Base-by-base conservation (phyloP, 2,888 invertebrate species). In the Thymelicus acteon region DNA sequence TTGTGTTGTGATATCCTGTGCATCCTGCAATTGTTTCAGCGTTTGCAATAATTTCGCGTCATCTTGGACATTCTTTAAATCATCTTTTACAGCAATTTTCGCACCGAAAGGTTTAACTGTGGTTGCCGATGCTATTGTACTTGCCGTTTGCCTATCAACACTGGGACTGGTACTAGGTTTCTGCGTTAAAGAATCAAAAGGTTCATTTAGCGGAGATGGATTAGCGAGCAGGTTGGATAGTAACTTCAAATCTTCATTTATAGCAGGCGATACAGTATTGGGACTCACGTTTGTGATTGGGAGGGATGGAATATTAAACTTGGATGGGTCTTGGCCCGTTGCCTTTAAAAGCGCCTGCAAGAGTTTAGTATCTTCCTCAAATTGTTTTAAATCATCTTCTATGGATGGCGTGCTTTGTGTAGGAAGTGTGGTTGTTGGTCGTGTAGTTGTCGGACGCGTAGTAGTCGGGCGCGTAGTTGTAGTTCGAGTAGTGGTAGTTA, bases 41-140 rank as follows among this genome's bases (percentile, higher is more conserved):
- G 93, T 94, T 88, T 94, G 85, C 85, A 93, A 83, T 82, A 93
- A 84, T 80, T 90, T 86, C 48, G 85, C 87, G 79, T 94, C 93
- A 78, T 93, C 90, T 80, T 91, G 87, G 49, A 86, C 83, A 80
- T 79, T 92, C 77, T 84, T 88, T 62, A 90, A 79, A 75, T 89
- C 83, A 77, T 92, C 90, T 79, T 86, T 88, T 73, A 90, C 88
- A 78, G 83, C 89, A 80, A 88, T 90, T 87, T 85, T 92, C 75
- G 88, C 88, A 76, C 90, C 91, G 68, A 84, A 90, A 72, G 91
- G 86, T 75, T 85, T 87, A 49, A 83, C 78, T 54, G 86, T 84
- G 3, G 83, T 79, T 57, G 85, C 75, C 64, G 80, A 75, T 47
- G 80, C 80, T 74, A 81, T 75, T 73, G 82, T 83, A 60, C 76